phyloP scores from a whole-genome alignment of 30 jellyfish, hydroid and myxozoan genomes.

The Rhopilema esculentum region DNA sequence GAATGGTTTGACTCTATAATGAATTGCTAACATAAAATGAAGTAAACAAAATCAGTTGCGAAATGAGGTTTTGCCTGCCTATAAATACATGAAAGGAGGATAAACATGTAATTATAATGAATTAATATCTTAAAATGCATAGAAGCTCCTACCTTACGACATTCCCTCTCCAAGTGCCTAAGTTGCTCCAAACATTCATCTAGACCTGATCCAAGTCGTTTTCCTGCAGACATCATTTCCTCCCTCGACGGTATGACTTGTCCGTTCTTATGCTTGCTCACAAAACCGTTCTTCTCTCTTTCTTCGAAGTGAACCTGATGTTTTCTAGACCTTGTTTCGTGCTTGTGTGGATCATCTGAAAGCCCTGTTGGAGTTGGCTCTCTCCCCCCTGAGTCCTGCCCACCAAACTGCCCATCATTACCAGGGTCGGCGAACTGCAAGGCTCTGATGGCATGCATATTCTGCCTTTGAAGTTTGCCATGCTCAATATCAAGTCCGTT shows the following conservation, averaged over 20 bases:
- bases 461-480: slow-evolving; percentile 30
- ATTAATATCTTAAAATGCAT: too few relatives aligned
- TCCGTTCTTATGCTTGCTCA: slow-evolving; percentile 50
- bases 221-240: slow-evolving; percentile 73
- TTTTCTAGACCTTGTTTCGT: slow-evolving; percentile 19
- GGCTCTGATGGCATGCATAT: slow-evolving; percentile 74
- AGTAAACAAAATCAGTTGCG: too few relatives aligned
- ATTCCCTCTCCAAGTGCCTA: slow-evolving; percentile 90
- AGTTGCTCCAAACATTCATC: slow-evolving; percentile 97
- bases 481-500: slow-evolving; percentile 29
- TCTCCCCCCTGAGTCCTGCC: slow-evolving; percentile 24
- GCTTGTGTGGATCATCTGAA: slow-evolving; percentile 11
- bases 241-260: slow-evolving; percentile 21
- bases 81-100: background rate
- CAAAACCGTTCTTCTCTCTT: slow-evolving; percentile 16
- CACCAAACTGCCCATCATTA: slow-evolving; percentile 13
- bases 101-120: background rate
- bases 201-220: slow-evolving; percentile 81
- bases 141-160: slow-evolving; percentile 71
- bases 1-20: too few relatives aligned
- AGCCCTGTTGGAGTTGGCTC: slow-evolving; percentile 34
- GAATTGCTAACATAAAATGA: too few relatives aligned
- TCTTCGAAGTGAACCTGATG: slow-evolving; percentile 78
- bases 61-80: too few relatives aligned
- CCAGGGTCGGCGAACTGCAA: slow-evolving; percentile 53